Conservation (phyloP, 2,888 invertebrate genomes). For the Meganola albula region DNA sequence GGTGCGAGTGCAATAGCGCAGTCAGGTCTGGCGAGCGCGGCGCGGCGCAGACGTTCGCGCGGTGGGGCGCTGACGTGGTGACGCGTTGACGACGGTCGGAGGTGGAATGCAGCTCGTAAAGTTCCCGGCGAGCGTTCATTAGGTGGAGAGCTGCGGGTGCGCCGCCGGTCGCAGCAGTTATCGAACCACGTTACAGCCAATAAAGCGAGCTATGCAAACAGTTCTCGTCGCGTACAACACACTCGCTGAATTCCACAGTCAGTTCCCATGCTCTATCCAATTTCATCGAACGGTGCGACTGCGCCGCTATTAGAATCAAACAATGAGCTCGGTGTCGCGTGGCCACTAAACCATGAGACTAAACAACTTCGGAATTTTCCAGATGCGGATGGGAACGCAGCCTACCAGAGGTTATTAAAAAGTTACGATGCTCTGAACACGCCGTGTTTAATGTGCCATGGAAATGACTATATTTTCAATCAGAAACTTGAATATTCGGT, state of each 20-base stretch:
- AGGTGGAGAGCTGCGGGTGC: constrained; percentile 36
- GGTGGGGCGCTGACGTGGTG: constrained; percentile 30
- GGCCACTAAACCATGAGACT: constrained; percentile 52
- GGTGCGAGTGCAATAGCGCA: constrained; percentile 6
- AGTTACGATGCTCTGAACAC: too few relatives aligned
- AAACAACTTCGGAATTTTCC: constrained; percentile 52
- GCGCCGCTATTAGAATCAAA: constrained; percentile 59
- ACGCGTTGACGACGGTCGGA: too few relatives aligned
- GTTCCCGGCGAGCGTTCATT: constrained; percentile 49
- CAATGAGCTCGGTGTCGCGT: constrained; percentile 65
- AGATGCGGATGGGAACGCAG: constrained; percentile 39
- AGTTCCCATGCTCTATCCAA: constrained; percentile 75
- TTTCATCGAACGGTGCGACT: constrained; percentile 66
- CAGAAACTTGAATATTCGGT: too few relatives aligned
- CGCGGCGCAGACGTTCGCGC: constrained; percentile 23
- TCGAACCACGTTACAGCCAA: constrained; percentile 64
- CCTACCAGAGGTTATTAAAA: constrained; percentile 26
- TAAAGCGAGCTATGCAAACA: constrained; percentile 75
- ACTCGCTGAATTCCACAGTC: constrained; percentile 62
- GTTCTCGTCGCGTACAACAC: constrained; percentile 46
- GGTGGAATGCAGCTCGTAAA: constrained; percentile 53
- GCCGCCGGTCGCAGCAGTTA: constrained; percentile 42
- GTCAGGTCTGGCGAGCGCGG: background rate
- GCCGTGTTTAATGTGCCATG: too few relatives aligned
- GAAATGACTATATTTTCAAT: too few relatives aligned